Conservation (phyloP, 2,888 invertebrate species). For the Chrysolina americana region DNA sequence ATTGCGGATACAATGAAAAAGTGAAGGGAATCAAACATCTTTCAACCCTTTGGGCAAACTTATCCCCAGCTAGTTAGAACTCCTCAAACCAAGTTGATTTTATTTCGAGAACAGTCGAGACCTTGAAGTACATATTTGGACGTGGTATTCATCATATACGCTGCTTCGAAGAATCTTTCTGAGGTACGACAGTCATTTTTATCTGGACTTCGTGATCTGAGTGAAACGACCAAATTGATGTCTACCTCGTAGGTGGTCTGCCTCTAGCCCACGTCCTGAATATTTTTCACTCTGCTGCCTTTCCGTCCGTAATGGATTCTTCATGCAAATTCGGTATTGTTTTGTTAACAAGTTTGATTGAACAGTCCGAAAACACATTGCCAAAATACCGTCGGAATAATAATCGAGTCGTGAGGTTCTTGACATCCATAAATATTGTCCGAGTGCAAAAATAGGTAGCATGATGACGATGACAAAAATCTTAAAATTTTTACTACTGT, state of each 20-base stretch:
- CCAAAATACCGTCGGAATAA: slow-evolving; percentile 6
- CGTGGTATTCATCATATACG: too few species aligned
- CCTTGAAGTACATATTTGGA: too few species aligned
- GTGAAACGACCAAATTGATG: background rate
- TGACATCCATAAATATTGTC: background rate
- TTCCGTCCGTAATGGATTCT: slow-evolving; percentile 1
- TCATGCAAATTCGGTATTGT: slow-evolving; percentile 9
- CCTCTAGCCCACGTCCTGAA: slow-evolving; percentile 1
- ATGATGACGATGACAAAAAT: too few species aligned
- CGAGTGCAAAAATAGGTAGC: too few species aligned
- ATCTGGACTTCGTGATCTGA: background rate
- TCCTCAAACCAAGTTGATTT: too few species aligned
- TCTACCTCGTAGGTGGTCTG: slow-evolving; percentile 4
- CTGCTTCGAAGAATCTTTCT: too few species aligned
- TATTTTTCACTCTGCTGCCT: background rate
- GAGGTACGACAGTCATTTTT: background rate
- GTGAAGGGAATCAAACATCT: too few species aligned
- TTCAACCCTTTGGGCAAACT: too few species aligned
- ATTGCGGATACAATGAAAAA: too few species aligned
- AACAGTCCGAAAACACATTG: slow-evolving; percentile 21
- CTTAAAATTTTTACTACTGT: too few species aligned
- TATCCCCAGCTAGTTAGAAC: too few species aligned
- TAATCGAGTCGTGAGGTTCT: background rate
- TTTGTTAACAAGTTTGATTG: background rate
- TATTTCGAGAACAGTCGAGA: too few species aligned